Base-by-base conservation (phyloP, 1,140 invertebrate genomes). In the Asbolus verrucosus region DNA sequence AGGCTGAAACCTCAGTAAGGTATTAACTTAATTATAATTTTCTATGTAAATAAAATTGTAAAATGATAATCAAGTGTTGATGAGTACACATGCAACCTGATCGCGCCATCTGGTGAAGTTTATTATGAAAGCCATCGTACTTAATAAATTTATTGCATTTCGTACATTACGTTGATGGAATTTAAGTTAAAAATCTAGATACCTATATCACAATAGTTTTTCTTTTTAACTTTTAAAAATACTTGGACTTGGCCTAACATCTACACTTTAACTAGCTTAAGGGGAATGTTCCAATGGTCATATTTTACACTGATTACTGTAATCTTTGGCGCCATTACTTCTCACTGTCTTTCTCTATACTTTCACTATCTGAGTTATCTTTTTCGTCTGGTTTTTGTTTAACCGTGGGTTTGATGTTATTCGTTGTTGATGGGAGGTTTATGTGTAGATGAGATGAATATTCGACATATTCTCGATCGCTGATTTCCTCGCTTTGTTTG, bases 31-130 rank as follows among this genome's bases (percentile, higher is more conserved):
- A n/a, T n/a, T n/a, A n/a, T n/a, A n/a, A n/a, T n/a, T n/a, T n/a
- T n/a, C n/a, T n/a, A n/a, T n/a, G 41, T 54, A 54, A 54, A 54
- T 54, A 54, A 54, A 46, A 27, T n/a, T n/a, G n/a, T n/a, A n/a
- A n/a, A n/a, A n/a, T n/a, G n/a, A n/a, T n/a, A n/a, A n/a, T n/a
- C n/a, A n/a, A n/a, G n/a, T n/a, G n/a, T n/a, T n/a, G n/a, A n/a
- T n/a, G n/a, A n/a, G n/a, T n/a, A n/a, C n/a, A n/a, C n/a, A n/a
- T n/a, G n/a, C n/a, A n/a, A n/a, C n/a, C n/a, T n/a, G n/a, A n/a
- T n/a, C n/a, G n/a, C n/a, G n/a, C n/a, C n/a, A n/a, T n/a, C n/a
- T n/a, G n/a, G n/a, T n/a, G n/a, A n/a, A n/a, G n/a, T n/a, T n/a
- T n/a, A n/a, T n/a, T n/a, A n/a, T n/a, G n/a, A n/a, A n/a, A n/a